Conservation (phyloP, 2,888 invertebrate species). For the Liposcelis brunnea region DNA sequence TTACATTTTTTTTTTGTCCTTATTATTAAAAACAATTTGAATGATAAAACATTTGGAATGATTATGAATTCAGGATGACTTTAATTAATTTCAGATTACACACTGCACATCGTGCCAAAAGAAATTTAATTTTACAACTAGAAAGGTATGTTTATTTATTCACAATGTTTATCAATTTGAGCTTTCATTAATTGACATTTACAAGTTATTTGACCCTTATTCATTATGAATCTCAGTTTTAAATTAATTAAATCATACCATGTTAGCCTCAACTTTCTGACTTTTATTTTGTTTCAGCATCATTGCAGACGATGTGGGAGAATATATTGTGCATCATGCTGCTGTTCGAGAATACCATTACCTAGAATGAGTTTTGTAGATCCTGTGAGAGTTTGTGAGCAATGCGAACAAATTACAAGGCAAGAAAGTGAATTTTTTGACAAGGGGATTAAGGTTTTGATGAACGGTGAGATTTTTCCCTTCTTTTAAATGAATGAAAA, state of each 20-base stretch:
- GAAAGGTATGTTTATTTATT: conserved; percentile 2
- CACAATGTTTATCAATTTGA: too few relatives aligned
- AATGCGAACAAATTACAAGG: conserved; percentile 25
- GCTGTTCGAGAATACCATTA: conserved; percentile 24
- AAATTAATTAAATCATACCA: background rate
- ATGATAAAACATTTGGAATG: too few relatives aligned
- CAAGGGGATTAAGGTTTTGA: conserved; percentile 27
- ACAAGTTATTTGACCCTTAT: too few relatives aligned
- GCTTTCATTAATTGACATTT: too few relatives aligned
- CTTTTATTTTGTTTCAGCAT: conserved; percentile 23
- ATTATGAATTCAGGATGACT: background rate
- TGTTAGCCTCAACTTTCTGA: background rate
- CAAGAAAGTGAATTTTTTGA: conserved; percentile 32
- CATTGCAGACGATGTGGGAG: conserved; percentile 33
- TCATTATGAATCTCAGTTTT: too few relatives aligned
- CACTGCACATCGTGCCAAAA: background rate
- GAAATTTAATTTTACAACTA: conserved; percentile 5
- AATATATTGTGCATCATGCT: conserved; percentile 29
- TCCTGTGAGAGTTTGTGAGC: conserved; percentile 29
- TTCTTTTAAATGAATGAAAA: background rate
- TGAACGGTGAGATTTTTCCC: conserved; percentile 22
- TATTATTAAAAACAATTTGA: too few relatives aligned
- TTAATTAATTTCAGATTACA: background rate
- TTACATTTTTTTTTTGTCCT: background rate
- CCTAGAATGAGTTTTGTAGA: conserved; percentile 33